Percentiles rank a stretch among this genome's conserved stretches.
phyloP scores from a whole-genome alignment of 53 echinoderm and acorn worm species.

The Paracentrotus lividus region DNA sequence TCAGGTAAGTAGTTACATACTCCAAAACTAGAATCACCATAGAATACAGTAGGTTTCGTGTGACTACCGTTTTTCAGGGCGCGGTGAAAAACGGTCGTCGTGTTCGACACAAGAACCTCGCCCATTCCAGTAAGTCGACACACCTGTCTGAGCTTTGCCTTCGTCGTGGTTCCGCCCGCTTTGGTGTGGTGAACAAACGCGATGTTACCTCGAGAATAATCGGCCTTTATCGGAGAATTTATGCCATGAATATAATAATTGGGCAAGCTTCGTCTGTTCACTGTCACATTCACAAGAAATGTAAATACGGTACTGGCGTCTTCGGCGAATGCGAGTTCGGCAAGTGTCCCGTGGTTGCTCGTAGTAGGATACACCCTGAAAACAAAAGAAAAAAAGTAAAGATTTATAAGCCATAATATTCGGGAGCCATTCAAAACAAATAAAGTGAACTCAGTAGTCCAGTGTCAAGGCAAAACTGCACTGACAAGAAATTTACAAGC shows the following conservation, averaged over 20 bases:
- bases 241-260: constrained; percentile 14
- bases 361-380: no score
- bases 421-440: no score
- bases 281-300: background rate
- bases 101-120: background rate
- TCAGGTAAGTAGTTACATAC: constrained; percentile 78
- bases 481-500: no score
- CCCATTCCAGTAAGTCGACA: background rate
- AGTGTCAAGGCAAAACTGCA: no score
- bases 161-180: background rate
- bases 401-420: no score
- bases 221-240: background rate
- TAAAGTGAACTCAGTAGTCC: no score
- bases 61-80: background rate
- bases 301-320: background rate
- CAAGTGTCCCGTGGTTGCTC: no score
- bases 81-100: background rate
- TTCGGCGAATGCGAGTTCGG: background rate
- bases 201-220: background rate
- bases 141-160: background rate
- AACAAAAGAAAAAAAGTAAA: no score
- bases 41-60: background rate
- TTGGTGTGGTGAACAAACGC: background rate
- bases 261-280: background rate
- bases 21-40: constrained; percentile 91